A percentile compares a stretch with the other conserved stretches of the same genome.
These are phyloP conservation scores for Aporrectodea caliginosa DNA, from an alignment of 1,140 invertebrate species.

Conservation along the genomic window DNA sequence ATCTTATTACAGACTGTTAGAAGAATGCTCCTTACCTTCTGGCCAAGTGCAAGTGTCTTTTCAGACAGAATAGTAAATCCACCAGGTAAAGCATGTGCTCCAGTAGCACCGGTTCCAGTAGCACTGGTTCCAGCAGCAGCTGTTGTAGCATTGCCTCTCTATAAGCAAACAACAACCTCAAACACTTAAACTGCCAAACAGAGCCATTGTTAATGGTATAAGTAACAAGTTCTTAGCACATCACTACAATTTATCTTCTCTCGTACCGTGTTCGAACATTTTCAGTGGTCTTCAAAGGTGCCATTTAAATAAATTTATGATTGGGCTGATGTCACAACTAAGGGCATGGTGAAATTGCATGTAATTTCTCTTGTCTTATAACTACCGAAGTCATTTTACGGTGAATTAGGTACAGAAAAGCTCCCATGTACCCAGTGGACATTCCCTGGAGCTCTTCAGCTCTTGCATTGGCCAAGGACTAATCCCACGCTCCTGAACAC, in stretches of 20 bases:
- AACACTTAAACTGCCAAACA: too few relatives aligned
- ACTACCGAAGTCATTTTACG: too few relatives aligned
- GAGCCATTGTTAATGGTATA: too few relatives aligned
- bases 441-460: neutral
- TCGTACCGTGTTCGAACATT: too few relatives aligned
- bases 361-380: too few relatives aligned
- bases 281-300: too few relatives aligned
- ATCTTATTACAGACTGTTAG: neutral
- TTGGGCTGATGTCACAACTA: neutral
- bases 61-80: neutral
- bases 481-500: neutral
- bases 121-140: neutral
- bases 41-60: neutral
- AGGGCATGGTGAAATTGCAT: too few relatives aligned
- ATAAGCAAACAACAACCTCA: neutral
- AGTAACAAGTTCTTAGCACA: too few relatives aligned
- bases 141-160: neutral
- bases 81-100: neutral
- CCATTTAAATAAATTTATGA: neutral
- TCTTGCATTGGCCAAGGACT: neutral
- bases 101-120: neutral
- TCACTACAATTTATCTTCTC: too few relatives aligned
- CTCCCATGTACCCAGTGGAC: too few relatives aligned
- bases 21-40: neutral
- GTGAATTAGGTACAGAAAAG: too few relatives aligned